Evolutionary conservation across 2,113 vertebrate genomes (phyloP), one percentile per base, ranked within the genome.

Genomic region (Pampusana beccarii): DNA sequence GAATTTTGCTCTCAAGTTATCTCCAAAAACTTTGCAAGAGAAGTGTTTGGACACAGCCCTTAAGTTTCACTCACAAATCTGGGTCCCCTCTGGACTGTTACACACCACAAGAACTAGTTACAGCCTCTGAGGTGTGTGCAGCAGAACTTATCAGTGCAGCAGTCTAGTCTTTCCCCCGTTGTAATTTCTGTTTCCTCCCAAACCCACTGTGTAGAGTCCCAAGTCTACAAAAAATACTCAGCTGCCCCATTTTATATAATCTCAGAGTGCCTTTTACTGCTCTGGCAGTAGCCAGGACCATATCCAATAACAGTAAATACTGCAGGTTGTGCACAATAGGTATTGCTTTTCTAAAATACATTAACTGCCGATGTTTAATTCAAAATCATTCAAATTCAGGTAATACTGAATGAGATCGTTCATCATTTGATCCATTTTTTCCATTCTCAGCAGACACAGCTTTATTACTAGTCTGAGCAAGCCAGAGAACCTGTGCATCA

Each of bases 401-500:
- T 79, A 87, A 69, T 65, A 58, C 12, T 69, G 69, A 83, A 88
- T 83, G 67, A 95, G 67, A 29, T 46, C 3, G 2, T 91, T 87
- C 82, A 40, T 92, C 90, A 83, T 86, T 77, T 58, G 79, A 58
- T 92, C 70, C 34, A 26, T 90, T 96, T 93, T 88, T 44, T 90
- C 56, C 28, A 19, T 93, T 94, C 91, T 96, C 86, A 72, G 64
- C 44, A 88, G 54, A 77, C 80, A 82, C 54, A 74, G 66, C 23
- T 95, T 95, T 95, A 95, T 95, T 91, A 65, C 65, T n/a, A 93
- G 21, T 19, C 60, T 82, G 88, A 94, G 74, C n/a, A 95, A 95
- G 89, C 50, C 36, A 46, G 85, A 91, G 79, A 94, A 87, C 80
- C 64, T 93, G 84, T 65, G 80, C 94, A 90, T 97, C 93, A 92